These are phyloP conservation scores for Centropus bengalensis DNA, from an alignment of 2,113 vertebrate species.

Conservation along the genomic window DNA sequence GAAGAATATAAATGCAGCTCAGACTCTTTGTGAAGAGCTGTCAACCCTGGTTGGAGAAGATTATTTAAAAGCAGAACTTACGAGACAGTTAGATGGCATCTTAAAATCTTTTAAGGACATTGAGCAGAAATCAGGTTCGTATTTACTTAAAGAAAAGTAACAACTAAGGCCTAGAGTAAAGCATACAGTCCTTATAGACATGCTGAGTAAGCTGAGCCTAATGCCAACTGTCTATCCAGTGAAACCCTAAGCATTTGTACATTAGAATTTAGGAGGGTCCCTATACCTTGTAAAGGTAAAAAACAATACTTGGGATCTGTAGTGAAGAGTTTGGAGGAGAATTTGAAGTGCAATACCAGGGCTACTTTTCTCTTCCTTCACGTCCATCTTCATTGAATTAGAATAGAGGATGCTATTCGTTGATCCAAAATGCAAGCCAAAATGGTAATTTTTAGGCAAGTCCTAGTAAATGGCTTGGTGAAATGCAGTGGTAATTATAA, in stretches of 20 bases:
- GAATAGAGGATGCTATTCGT: neutral
- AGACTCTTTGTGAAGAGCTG: constrained; percentile 85
- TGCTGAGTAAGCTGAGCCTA: neutral
- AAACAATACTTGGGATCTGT: neutral
- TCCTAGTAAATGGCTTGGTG: neutral
- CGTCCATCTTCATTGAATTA: neutral
- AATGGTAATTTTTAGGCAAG: neutral
- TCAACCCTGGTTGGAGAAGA: constrained; percentile 89
- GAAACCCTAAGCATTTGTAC: neutral
- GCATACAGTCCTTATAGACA: neutral
- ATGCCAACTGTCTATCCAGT: neutral
- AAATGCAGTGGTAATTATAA: neutral
- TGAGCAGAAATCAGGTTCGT: constrained; percentile 93
- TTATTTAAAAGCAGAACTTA: constrained; percentile 92
- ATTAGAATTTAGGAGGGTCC: neutral
- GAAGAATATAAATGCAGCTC: constrained; percentile 84
- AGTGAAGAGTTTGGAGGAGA: neutral
- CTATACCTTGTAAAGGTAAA: neutral
- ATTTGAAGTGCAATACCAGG: neutral
- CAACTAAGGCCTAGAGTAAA: neutral
- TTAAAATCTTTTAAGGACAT: constrained; percentile 89
- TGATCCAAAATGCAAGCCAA: neutral
- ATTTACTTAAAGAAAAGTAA: neutral
- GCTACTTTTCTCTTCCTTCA: neutral
- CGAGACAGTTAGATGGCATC: constrained; percentile 88